Evolutionary conservation across 2,797 vertebrate genomes (phyloP).

Genomic region (Oryzias sinensis): DNA sequence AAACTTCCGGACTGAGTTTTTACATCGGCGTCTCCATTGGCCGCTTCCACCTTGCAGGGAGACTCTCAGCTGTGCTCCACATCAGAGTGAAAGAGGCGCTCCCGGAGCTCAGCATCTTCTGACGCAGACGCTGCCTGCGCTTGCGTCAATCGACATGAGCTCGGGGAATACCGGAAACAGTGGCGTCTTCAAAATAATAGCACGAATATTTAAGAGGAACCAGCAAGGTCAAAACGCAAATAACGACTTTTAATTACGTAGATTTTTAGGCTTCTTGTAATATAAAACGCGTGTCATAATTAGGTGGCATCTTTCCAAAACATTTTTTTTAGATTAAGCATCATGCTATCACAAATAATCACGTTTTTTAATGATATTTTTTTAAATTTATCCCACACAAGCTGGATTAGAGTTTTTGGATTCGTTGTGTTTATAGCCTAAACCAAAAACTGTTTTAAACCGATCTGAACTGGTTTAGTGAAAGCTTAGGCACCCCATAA

Average conservation of each 20-base stretch:
- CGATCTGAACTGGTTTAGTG: constrained; percentile 3
- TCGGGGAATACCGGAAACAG: background rate
- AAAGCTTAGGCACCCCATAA: constrained; percentile 1
- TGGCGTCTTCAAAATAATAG: constrained; percentile 44
- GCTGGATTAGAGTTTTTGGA: rapidly evolving
- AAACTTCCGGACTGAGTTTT: constrained; percentile 21
- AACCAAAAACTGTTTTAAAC: constrained; percentile 21
- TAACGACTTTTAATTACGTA: too few species aligned
- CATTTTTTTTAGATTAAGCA: too few species aligned
- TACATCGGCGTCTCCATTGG: constrained; percentile 33
- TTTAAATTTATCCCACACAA: too few species aligned
- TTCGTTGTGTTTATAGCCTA: constrained; percentile 46
- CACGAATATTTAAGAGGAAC: too few species aligned
- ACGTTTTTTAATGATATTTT: too few species aligned
- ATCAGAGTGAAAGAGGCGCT: constrained; percentile 45
- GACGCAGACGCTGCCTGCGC: background rate
- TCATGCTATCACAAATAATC: too few species aligned
- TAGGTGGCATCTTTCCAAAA: too few species aligned
- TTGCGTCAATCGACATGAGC: background rate
- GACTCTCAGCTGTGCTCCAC: constrained; percentile 25
- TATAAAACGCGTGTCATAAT: too few species aligned
- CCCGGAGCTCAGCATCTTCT: constrained; percentile 45
- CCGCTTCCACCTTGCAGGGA: constrained; percentile 30
- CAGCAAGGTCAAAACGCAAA: too few species aligned
- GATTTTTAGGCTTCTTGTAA: too few species aligned